Percentiles rank a stretch among this genome's conserved stretches.
Conservation (phyloP, 1,140 invertebrate species). For the Araneus ventricosus region DNA sequence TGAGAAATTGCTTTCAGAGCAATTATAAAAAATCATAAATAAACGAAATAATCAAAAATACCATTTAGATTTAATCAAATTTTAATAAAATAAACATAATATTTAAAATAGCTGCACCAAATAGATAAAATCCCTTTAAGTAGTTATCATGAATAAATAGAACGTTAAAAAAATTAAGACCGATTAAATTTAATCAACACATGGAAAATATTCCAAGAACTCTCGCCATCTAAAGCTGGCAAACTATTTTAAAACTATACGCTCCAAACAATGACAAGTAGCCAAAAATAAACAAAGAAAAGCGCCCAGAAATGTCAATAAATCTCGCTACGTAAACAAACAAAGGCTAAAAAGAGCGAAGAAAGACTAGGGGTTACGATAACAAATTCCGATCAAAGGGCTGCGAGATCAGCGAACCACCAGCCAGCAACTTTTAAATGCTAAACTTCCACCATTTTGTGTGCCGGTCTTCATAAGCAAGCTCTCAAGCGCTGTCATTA, state of each 20-base stretch:
- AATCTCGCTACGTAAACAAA: background rate
- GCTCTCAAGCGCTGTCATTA: conserved; percentile 35
- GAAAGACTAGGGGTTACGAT: background rate
- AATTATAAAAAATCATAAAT: too few relatives aligned
- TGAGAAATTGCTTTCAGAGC: too few relatives aligned
- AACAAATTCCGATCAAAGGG: conserved; percentile 44
- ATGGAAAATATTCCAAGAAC: background rate
- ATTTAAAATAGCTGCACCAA: too few relatives aligned
- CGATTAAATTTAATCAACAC: background rate
- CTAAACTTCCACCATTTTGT: conserved; percentile 20
- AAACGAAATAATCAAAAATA: too few relatives aligned
- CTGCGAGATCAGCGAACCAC: background rate
- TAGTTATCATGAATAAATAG: too few relatives aligned
- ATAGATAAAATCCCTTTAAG: too few relatives aligned
- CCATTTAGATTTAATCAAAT: too few relatives aligned
- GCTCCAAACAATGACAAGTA: background rate
- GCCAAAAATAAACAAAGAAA: background rate
- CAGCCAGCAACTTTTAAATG: background rate
- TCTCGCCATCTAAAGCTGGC: background rate
- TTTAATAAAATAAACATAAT: too few relatives aligned
- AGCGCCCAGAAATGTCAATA: background rate
- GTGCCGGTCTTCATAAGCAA: background rate
- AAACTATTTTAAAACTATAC: conserved; percentile 1
- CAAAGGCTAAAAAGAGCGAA: background rate
- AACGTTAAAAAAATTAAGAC: too few relatives aligned